Evolutionary conservation across 2,888 invertebrate genomes (phyloP).

Genomic region (Acholoe squamosa): DNA sequence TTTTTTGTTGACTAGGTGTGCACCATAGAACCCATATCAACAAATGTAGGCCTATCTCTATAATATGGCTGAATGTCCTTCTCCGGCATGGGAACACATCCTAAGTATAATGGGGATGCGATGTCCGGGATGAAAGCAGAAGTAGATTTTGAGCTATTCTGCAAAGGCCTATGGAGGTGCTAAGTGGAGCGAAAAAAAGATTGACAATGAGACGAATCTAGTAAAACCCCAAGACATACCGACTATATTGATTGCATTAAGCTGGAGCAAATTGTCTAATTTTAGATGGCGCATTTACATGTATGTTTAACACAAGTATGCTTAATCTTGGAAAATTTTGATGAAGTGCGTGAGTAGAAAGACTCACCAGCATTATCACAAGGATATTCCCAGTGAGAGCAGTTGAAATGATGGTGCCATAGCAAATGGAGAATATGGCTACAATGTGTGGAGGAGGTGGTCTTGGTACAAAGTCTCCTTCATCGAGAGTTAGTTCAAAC

Average conservation of each 20-base stretch:
- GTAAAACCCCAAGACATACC: background rate
- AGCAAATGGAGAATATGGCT: background rate
- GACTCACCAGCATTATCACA: conserved; percentile 15
- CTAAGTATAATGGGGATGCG: too few relatives aligned
- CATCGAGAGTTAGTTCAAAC: background rate
- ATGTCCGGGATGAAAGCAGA: too few relatives aligned
- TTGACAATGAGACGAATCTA: background rate
- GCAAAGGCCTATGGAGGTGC: too few relatives aligned
- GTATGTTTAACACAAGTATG: background rate
- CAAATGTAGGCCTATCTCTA: too few relatives aligned
- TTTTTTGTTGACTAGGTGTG: too few relatives aligned
- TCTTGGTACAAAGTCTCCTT: background rate
- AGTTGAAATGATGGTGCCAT: background rate
- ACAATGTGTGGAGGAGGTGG: background rate
- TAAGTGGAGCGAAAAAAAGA: background rate
- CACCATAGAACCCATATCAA: too few relatives aligned
- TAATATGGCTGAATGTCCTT: too few relatives aligned
- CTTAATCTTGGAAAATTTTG: background rate
- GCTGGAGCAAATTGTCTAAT: background rate
- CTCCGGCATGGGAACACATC: too few relatives aligned
- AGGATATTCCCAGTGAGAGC: conserved; percentile 15
- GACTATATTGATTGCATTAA: background rate
- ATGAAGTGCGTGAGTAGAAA: background rate
- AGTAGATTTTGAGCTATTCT: too few relatives aligned
- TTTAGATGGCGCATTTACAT: background rate